Conservation (phyloP, 2,797 vertebrate genomes). For the Bradypodion ventrale region DNA sequence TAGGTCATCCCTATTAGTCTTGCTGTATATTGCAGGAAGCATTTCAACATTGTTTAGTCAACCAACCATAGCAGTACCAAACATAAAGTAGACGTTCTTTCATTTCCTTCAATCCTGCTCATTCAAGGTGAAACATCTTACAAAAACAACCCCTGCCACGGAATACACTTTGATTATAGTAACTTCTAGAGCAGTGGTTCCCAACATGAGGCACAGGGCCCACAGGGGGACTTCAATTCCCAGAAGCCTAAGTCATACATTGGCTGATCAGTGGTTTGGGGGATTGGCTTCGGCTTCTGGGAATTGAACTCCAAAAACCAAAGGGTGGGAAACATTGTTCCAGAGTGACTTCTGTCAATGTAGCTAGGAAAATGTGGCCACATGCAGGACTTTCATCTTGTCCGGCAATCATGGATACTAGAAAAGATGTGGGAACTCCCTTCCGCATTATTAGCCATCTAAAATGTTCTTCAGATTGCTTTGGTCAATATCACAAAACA, state of each 20-base stretch:
- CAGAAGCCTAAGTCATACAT: too few species aligned
- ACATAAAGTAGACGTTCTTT: background rate
- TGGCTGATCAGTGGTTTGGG: too few species aligned
- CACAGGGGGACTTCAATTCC: too few species aligned
- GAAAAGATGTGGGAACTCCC: too few species aligned
- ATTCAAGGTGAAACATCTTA: background rate
- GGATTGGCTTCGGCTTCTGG: too few species aligned
- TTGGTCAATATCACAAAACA: background rate
- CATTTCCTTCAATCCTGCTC: background rate
- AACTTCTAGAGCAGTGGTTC: too few species aligned
- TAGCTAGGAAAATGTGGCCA: background rate
- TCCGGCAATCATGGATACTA: background rate
- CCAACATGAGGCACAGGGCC: too few species aligned
- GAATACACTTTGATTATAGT: background rate
- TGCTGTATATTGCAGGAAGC: background rate
- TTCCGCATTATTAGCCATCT: background rate
- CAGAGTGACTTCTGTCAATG: background rate
- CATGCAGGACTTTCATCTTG: background rate
- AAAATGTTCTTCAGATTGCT: background rate
- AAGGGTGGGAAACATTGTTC: too few species aligned
- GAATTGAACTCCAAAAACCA: too few species aligned
- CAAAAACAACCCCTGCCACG: background rate
- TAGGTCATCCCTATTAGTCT: background rate
- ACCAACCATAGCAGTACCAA: too few species aligned
- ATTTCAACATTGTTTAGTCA: background rate